Base-by-base conservation (phyloP, 2,888 invertebrate genomes). In the Gari tellinella region DNA sequence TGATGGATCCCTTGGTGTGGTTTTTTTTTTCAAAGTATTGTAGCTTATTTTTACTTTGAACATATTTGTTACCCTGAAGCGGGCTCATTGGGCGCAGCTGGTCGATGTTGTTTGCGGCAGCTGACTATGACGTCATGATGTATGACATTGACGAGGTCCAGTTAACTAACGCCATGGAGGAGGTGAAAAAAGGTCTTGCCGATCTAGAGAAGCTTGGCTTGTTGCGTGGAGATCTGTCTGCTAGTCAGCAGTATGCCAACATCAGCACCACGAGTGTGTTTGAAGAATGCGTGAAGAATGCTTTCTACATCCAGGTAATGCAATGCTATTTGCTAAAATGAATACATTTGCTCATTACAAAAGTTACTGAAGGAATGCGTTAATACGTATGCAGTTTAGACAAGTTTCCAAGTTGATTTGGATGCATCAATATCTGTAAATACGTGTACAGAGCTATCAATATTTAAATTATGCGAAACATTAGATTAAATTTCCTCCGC, bases 21-120 rank as follows among this genome's bases (percentile, higher is more conserved):
- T n/a, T n/a, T n/a, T n/a, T n/a, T n/a, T n/a, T n/a, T n/a, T n/a
- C n/a, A n/a, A n/a, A n/a, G n/a, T n/a, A n/a, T n/a, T n/a, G n/a
- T n/a, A n/a, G n/a, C n/a, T n/a, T n/a, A 49, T 53, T n/a, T 7
- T 7, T 19, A 5, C 7, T 25, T 7, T 19, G 46, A 8, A 8
- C 17, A 19, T 23, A 64, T 26, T 53, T 25, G 1, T 14, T 62
- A 40, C 52, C 37, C 76, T 80, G 7, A 81, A 99, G 98, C 91
- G 99, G 99, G 2, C 93, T 99, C 60, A 98, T 99, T 86, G 99
- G 99, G 2, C 94, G 97, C 64, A 98, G 98, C 86, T 99, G 98
- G 97, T 96, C 98, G 0, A 98, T 99, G 97, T 93, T 99, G 40
- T 99, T 98, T 92, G 97, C 97, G 14, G 83, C 86, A n/a, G 96